phyloP scores from a whole-genome alignment of 1,140 invertebrate species.

The Microplitis demolitor region DNA sequence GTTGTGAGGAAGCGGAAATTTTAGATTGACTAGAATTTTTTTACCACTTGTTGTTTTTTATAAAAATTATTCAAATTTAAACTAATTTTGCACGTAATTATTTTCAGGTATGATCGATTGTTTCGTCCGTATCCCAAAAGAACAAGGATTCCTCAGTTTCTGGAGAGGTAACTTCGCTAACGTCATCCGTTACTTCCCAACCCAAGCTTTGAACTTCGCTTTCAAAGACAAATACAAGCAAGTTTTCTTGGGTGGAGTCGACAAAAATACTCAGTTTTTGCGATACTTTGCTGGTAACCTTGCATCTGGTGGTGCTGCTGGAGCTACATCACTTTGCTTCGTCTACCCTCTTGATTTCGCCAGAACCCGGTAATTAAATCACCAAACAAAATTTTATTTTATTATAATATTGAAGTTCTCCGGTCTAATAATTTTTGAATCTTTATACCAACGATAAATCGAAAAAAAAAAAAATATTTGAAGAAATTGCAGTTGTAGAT shows the following conservation, averaged over 20 bases:
- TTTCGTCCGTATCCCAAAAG: slow-evolving; percentile 83
- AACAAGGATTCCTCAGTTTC: slow-evolving; percentile 83
- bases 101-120: slow-evolving; percentile 84
- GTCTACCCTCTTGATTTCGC: slow-evolving; percentile 96
- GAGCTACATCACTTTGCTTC: slow-evolving; percentile 92
- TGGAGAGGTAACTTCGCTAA: slow-evolving; percentile 96
- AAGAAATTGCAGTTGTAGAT: no score
- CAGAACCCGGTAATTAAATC: slow-evolving; percentile 75
- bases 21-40: background rate
- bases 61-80: no score
- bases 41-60: background rate
- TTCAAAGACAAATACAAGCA: slow-evolving; percentile 92
- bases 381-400: background rate
- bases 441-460: no score
- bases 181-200: slow-evolving; percentile 92
- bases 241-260: slow-evolving; percentile 81
- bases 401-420: background rate
- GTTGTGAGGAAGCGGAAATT: background rate
- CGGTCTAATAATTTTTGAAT: no score
- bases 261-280: slow-evolving; percentile 89
- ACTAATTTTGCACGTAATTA: slow-evolving; percentile 1
- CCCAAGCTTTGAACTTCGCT: slow-evolving; percentile 94
- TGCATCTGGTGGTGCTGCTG: slow-evolving; percentile 91
- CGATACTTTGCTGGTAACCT: slow-evolving; percentile 86
- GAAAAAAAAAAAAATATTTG: no score